Conservation (phyloP, 64 coral and sea anemone genomes). For the Montipora cactus region DNA sequence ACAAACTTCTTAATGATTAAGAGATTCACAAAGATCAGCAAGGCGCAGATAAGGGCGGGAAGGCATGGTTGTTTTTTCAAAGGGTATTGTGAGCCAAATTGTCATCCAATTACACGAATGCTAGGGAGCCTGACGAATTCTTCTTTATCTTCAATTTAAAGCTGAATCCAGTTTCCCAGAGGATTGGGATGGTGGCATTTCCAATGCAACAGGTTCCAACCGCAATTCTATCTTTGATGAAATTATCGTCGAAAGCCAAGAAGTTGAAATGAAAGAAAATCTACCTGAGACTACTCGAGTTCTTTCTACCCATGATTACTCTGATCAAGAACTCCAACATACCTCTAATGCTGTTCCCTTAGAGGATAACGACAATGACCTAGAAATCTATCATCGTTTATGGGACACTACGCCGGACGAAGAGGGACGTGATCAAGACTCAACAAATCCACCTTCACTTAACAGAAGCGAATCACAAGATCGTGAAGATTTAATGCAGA, state of each 20-base stretch:
- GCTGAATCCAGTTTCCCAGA: background rate
- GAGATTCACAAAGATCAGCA: too few species aligned
- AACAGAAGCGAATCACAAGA: background rate
- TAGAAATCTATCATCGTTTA: background rate
- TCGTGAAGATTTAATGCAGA: slow-evolving; percentile 24
- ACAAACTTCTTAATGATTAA: too few species aligned
- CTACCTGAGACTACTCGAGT: background rate
- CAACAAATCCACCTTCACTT: background rate
- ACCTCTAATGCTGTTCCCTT: background rate
- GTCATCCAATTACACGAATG: too few species aligned
- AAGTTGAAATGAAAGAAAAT: background rate
- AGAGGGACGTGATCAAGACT: background rate
- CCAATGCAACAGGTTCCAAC: background rate
- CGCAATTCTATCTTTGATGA: background rate
- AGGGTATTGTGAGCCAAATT: too few species aligned
- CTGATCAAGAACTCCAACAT: background rate
- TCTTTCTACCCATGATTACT: background rate
- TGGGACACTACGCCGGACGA: background rate
- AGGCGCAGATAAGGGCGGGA: too few species aligned
- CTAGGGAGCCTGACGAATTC: too few species aligned
- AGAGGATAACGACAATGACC: background rate
- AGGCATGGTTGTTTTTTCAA: too few species aligned
- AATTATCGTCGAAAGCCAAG: background rate
- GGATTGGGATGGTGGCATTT: background rate
- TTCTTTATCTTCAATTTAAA: background rate